phyloP scores from a whole-genome alignment of 2,113 vertebrate genomes.

The Gallinago undulata region DNA sequence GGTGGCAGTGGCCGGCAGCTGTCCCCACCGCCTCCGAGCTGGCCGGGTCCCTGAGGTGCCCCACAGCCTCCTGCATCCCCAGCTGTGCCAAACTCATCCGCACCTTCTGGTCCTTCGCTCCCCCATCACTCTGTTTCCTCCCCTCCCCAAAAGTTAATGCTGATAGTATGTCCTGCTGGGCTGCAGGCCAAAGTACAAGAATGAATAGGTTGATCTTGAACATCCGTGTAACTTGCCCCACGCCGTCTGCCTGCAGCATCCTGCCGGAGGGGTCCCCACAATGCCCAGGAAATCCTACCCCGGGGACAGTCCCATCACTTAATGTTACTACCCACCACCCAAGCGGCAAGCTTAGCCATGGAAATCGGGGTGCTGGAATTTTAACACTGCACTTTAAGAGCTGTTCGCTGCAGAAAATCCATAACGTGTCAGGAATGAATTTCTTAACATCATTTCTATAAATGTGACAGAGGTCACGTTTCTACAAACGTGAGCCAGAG shows the following conservation, averaged over 20 bases:
- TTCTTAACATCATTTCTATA: background rate
- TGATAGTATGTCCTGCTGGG: background rate
- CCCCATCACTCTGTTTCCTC: accelerated
- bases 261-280: accelerated
- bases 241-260: accelerated
- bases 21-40: accelerated
- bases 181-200: background rate
- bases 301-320: background rate
- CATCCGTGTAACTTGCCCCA: background rate
- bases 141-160: background rate
- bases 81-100: background rate
- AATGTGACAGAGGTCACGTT: background rate
- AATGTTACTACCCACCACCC: background rate
- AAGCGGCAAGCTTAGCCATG: background rate
- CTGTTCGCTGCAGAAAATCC: background rate
- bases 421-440: background rate
- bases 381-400: background rate
- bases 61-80: background rate
- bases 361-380: background rate
- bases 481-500: background rate
- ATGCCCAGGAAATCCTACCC: background rate
- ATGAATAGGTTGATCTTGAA: accelerated
- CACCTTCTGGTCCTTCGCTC: accelerated
- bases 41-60: accelerated
- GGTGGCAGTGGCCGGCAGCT: background rate